Evolutionary conservation across 2,113 vertebrate genomes (phyloP).

Genomic region (Tragelaphus scriptus): DNA sequence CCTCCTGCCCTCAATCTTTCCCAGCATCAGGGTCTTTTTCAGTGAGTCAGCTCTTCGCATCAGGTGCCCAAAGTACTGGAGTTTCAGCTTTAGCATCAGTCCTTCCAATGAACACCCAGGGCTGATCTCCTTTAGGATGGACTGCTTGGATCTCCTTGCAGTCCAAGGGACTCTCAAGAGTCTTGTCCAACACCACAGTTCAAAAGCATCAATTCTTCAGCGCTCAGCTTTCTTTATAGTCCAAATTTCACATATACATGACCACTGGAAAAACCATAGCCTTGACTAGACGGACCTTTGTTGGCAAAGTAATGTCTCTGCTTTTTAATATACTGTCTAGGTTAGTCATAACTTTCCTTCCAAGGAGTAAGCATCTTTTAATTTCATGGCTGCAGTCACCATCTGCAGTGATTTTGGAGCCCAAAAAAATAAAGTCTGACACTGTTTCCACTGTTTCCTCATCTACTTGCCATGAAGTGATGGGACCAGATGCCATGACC

Average conservation of each 20-base stretch:
- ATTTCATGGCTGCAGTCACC: not conserved
- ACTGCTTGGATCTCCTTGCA: not conserved
- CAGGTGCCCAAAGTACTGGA: not conserved
- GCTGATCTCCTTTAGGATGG: not conserved
- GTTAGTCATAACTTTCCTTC: not conserved
- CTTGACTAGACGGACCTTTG: not conserved
- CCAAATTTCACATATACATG: not conserved
- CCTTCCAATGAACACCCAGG: not conserved
- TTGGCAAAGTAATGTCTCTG: not conserved
- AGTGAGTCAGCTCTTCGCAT: not conserved
- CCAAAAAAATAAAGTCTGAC: not conserved
- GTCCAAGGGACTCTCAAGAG: not conserved
- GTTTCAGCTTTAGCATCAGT: not conserved
- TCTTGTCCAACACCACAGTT: not conserved
- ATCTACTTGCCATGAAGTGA: not conserved
- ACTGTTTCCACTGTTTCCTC: not conserved
- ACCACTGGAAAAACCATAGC: not conserved
- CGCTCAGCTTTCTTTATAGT: rapidly evolving
- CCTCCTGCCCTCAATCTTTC: not conserved
- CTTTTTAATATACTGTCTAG: not conserved
- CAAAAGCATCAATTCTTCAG: not conserved
- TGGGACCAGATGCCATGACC: too few relatives aligned
- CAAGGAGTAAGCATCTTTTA: not conserved
- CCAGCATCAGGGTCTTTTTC: not conserved
- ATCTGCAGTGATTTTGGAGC: not conserved